Evolutionary conservation across 1,140 invertebrate genomes (phyloP), one percentile per base, ranked within the genome.

Genomic region (Cotesia chilonis): DNA sequence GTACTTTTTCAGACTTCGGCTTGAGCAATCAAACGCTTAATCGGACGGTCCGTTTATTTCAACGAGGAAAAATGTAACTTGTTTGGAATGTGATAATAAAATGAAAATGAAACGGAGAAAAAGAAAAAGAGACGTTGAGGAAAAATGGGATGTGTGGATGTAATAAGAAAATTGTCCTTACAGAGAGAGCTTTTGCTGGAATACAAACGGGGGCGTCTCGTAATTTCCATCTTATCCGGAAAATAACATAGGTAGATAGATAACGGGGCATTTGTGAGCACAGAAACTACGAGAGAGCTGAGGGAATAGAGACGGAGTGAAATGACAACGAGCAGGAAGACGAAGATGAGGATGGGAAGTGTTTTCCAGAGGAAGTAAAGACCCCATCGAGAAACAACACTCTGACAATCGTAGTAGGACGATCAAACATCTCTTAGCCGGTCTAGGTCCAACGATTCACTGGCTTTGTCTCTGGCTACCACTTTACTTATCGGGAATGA

Each of bases 181-280:
- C 67, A 73, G 66, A 73, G 41, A 47, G 41, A 47, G 28, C 28
- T 47, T 73, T 73, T 70, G 68, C 70, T 67, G 74, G 73, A 80
- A 77, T 74, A 47, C 5, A 47, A 47, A 47, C 41, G 41, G 41
- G 74, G 70, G 76, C 47, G 14, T 64, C 72, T 79, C 77, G 78
- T 81, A 83, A 83, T 82, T 82, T 81, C 78, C 76, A 76, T 80
- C 81, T 82, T 80, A 82, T 80, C 76, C 77, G 69, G 74, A 76
- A 82, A 83, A 84, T 81, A 74, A 79, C 7, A 77, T 76, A 75
- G 55, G 69, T 37, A 47, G 61, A 72, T 35, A 55, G 47, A 36
- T 54, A 72, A 36, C 54, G 37, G 74, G 10, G 41, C 41, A 47
- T 47, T 47, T 41, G 38, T 41, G 38, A 41, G 38, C 9, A 41